Evolutionary conservation across 2,797 vertebrate species (phyloP), one percentile per base, ranked within the genome.

Genomic region (Morus bassanus): DNA sequence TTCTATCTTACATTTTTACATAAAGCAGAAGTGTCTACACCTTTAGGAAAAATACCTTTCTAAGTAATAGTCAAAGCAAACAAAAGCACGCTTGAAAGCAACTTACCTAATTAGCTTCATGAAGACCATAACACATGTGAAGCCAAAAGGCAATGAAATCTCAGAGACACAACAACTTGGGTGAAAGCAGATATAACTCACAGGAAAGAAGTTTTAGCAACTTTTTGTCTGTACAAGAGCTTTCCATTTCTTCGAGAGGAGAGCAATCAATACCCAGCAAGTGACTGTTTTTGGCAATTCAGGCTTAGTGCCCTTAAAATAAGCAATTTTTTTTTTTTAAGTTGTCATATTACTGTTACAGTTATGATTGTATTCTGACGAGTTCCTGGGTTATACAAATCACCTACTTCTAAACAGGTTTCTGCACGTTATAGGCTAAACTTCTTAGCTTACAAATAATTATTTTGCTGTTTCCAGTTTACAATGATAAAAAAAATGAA

Each of bases 391-490:
- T 95, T 73, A 88, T 70, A 97, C 56, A 94, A 92, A 93, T 85
- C 24, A 67, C 5, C 85, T 96, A 96, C 50, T 97, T 95, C 89
- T 96, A 95, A 95, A 83, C 39, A 94, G 61, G 45, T 57, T 95
- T 93, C 79, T 95, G 78, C 91, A 95, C 5, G 11, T 77, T 72
- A 83, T 25, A 91, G 75, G 93, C 77, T 93, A 86, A 82, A 93
- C 33, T 88, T 84, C 39, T 87, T 81, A 92, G 92, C 70, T 95
- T 91, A 97, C 79, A 90, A 96, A 95, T 88, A 91, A 88, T 57
- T 91, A 79, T 54, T 95, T 93, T 94, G 91, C 65, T 88, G 67
- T 94, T 97, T 97, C 97, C 97, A 97, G 97, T 97, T 96, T 81
- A 94, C 85, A 95, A 70, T 90, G 95, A 76, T 96, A 87, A 96